Conservation (phyloP, 2,888 invertebrate genomes). For the Hetaerina titia region DNA sequence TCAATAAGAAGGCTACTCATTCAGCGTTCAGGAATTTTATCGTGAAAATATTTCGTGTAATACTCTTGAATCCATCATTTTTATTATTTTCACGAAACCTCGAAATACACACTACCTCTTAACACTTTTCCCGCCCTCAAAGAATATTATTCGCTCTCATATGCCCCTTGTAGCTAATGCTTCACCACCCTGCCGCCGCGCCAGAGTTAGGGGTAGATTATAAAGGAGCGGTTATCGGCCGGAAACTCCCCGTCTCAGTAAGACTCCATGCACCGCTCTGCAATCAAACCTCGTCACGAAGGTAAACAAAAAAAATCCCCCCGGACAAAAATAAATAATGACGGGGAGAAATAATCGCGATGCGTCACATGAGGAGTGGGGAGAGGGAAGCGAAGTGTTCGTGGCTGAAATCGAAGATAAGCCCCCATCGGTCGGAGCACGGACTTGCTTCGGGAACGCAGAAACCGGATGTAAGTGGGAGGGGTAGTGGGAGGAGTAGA, state of each 20-base stretch:
- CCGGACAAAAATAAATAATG: slow-evolving; percentile 26
- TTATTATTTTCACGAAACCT: no score
- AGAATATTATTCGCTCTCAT: neutral
- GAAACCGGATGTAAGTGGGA: neutral
- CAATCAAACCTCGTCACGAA: slow-evolving; percentile 16
- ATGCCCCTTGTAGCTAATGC: neutral
- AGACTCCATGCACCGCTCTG: neutral
- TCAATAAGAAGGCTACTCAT: no score
- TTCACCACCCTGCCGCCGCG: neutral
- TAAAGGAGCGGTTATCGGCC: neutral
- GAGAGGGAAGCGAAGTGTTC: neutral
- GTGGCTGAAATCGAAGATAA: slow-evolving; percentile 29
- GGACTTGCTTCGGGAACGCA: neutral
- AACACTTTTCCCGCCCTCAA: neutral
- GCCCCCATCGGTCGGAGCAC: neutral
- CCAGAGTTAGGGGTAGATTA: neutral
- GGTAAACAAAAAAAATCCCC: slow-evolving; percentile 9
- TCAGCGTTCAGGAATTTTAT: no score
- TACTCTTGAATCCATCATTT: no score
- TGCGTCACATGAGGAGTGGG: neutral
- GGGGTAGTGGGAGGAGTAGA: neutral
- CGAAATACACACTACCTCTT: neutral
- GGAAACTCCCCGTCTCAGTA: neutral
- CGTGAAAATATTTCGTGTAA: no score
- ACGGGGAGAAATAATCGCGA: slow-evolving; percentile 6